phyloP scores from a whole-genome alignment of 2,797 vertebrate species.

The Spondyliosoma cantharus region DNA sequence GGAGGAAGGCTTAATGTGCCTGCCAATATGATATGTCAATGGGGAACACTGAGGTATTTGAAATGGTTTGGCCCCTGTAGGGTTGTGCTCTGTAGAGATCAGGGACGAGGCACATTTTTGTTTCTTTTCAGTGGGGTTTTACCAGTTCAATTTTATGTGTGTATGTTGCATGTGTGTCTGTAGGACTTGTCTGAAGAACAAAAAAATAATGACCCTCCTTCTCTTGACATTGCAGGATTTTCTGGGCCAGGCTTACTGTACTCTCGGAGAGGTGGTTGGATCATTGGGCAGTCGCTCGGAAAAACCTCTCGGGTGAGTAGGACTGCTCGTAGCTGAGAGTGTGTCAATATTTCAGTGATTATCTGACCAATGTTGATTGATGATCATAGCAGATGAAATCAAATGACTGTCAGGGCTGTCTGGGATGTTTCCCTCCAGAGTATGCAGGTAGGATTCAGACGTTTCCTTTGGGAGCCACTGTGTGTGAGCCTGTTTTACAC shows the following conservation, averaged over 20 bases:
- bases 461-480: neutral
- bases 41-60: constrained; percentile 33
- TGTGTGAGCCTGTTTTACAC: neutral
- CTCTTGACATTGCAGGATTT: constrained; percentile 88
- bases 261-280: constrained; percentile 96
- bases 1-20: constrained; percentile 53
- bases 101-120: neutral
- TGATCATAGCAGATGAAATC: neutral
- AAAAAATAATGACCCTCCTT: neutral
- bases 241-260: constrained; percentile 94
- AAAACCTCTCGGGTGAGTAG: constrained; percentile 93
- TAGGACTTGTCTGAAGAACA: neutral
- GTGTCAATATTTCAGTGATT: constrained; percentile 1
- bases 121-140: neutral
- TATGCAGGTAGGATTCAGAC: neutral
- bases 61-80: constrained; percentile 16
- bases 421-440: neutral
- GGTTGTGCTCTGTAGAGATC: neutral
- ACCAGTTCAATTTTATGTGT: constrained; percentile 2
- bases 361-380: constrained; percentile 14
- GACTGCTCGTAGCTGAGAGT: neutral
- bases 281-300: constrained; percentile 93
- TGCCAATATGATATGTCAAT: constrained; percentile 48
- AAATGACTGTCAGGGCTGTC: constrained; percentile 1
- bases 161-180: neutral